A percentile compares a stretch with the other conserved stretches of the same genome.
Evolutionary conservation across 2,113 vertebrate species (phyloP).

Genomic region (Centrocercus urophasianus): DNA sequence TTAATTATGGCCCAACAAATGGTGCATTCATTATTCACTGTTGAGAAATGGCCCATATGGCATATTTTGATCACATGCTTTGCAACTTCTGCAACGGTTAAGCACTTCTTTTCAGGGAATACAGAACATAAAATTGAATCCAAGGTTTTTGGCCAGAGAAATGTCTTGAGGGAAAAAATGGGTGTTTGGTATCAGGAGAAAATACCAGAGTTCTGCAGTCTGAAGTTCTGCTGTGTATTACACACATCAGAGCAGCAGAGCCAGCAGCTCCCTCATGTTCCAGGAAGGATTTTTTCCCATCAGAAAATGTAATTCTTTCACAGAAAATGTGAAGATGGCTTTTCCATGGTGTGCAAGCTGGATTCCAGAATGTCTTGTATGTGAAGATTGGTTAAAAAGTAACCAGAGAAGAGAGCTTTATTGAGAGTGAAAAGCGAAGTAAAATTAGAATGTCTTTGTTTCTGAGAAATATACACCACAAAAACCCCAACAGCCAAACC

Average conservation of each 20-base stretch:
- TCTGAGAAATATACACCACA: neutral
- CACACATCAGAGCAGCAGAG: neutral
- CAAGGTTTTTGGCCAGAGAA: neutral
- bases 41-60: constrained; percentile 50
- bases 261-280: neutral
- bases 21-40: constrained; percentile 30
- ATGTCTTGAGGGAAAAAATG: neutral
- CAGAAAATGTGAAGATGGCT: neutral
- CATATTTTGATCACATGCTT: constrained; percentile 21
- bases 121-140: neutral
- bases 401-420: neutral
- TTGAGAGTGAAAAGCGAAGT: neutral
- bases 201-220: neutral
- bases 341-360: neutral
- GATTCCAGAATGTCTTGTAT: neutral
- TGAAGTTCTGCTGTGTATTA: neutral
- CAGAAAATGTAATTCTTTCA: neutral
- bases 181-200: neutral
- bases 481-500: neutral
- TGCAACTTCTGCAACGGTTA: neutral
- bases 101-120: neutral
- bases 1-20: constrained; percentile 24
- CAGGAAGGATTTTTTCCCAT: neutral
- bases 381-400: neutral
- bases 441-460: neutral